Evolutionary conservation across 2,888 invertebrate genomes (phyloP).

Genomic region (Odontothrips loti): DNA sequence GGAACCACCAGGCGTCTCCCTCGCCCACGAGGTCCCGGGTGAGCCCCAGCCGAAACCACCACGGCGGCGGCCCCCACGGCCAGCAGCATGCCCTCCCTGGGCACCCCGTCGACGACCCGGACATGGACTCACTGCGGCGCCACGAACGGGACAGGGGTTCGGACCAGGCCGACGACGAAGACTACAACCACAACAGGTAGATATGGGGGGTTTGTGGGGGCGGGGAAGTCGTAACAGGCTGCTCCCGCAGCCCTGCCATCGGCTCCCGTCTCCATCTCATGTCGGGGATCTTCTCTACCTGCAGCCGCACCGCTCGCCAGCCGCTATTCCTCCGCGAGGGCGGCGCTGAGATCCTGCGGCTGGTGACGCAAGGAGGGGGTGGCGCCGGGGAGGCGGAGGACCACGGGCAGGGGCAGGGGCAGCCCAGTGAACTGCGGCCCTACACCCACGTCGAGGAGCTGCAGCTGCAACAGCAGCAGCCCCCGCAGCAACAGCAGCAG

Average conservation of each 20-base stretch:
- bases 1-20: background rate
- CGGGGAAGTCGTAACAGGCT: background rate
- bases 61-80: conserved; percentile 31
- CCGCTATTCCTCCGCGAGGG: conserved; percentile 79
- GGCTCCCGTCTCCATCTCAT: too few species aligned
- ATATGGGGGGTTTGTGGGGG: conserved; percentile 30
- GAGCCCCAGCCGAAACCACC: background rate
- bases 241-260: too few species aligned
- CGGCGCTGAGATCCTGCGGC: conserved; percentile 74
- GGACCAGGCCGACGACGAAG: conserved; percentile 51
- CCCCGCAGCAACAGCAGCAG: conserved; percentile 31
- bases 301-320: conserved; percentile 31
- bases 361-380: conserved; percentile 63
- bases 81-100: conserved; percentile 44
- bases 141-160: conserved; percentile 76
- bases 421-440: background rate
- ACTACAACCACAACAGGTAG: conserved; percentile 33
- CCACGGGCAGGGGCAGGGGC: conserved; percentile 32
- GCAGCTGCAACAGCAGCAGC: conserved; percentile 27
- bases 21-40: background rate
- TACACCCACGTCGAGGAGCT: background rate
- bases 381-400: background rate
- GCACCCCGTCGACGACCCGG: conserved; percentile 52
- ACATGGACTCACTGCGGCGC: conserved; percentile 67
- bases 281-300: background rate